Percentiles rank a stretch among this genome's conserved stretches.
Evolutionary conservation across 2,888 invertebrate species (phyloP).

Genomic region (Amblyteles armatorius): DNA sequence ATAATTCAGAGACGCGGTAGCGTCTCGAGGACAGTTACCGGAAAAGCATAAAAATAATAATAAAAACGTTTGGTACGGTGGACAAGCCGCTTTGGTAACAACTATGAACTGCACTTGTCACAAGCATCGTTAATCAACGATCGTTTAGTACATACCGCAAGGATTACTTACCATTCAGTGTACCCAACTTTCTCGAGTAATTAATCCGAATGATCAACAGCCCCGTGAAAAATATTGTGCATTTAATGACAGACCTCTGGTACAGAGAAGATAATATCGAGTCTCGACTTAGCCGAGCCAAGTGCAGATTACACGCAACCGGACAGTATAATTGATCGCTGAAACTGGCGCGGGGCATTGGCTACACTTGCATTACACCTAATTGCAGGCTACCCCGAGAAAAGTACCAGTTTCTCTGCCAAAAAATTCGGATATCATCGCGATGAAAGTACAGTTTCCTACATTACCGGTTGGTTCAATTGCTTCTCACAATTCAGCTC

Average conservation of each 20-base stretch:
- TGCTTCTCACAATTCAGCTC: constrained; percentile 3
- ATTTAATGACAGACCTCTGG: constrained; percentile 78
- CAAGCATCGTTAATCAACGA: constrained; percentile 69
- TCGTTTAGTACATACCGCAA: constrained; percentile 34
- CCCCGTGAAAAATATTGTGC: constrained; percentile 76
- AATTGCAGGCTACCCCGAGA: constrained; percentile 72
- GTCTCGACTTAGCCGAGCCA: constrained; percentile 70
- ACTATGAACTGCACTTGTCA: constrained; percentile 48
- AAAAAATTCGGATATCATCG: constrained; percentile 67
- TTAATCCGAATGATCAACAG: constrained; percentile 76
- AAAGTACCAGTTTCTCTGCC: constrained; percentile 50
- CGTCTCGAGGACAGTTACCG: too few species aligned
- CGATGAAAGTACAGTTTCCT: constrained; percentile 18
- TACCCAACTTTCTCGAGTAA: constrained; percentile 69
- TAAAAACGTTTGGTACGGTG: neutral
- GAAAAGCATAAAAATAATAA: neutral
- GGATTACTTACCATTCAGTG: constrained; percentile 44
- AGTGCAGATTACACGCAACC: constrained; percentile 76
- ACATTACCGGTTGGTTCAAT: constrained; percentile 1
- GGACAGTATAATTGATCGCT: constrained; percentile 78
- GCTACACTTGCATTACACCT: constrained; percentile 62
- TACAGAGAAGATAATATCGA: constrained; percentile 36
- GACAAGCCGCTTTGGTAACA: neutral
- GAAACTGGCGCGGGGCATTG: constrained; percentile 71
- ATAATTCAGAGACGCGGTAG: too few species aligned